These are phyloP conservation scores for Campoletis raptor DNA, from an alignment of 2,888 invertebrate species.

Conservation along the genomic window DNA sequence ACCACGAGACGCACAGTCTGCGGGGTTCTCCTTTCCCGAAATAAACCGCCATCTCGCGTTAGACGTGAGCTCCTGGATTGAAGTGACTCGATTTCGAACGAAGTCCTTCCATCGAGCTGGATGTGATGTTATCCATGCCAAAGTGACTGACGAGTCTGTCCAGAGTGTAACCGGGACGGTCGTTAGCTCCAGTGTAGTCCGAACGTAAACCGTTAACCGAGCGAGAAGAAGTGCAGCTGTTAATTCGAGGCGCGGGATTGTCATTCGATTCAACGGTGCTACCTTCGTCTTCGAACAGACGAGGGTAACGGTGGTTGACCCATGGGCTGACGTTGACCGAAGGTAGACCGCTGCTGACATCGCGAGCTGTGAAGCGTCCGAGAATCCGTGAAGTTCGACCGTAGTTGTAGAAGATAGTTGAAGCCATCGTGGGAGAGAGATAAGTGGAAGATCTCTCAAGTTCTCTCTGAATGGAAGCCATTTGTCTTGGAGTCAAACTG, in stretches of 20 bases:
- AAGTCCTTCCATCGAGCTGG: slow-evolving; percentile 69
- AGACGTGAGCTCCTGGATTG: slow-evolving; percentile 62
- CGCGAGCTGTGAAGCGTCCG: slow-evolving; percentile 29
- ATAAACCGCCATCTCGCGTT: slow-evolving; percentile 37
- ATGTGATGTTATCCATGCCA: slow-evolving; percentile 68
- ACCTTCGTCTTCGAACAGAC: slow-evolving; percentile 36
- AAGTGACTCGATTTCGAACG: slow-evolving; percentile 73
- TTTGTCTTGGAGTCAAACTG: background rate
- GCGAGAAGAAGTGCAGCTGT: slow-evolving; percentile 52
- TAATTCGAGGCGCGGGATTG: slow-evolving; percentile 63
- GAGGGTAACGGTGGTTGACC: background rate
- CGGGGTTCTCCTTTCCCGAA: slow-evolving; percentile 50
- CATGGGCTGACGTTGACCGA: background rate
- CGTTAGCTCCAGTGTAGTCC: background rate
- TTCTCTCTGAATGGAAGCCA: background rate
- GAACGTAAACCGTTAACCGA: slow-evolving; percentile 40
- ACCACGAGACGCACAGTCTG: slow-evolving; percentile 52
- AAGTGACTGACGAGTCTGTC: slow-evolving; percentile 60
- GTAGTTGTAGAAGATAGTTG: background rate
- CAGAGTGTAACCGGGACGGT: slow-evolving; percentile 22
- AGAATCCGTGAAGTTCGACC: slow-evolving; percentile 29
- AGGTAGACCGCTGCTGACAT: background rate
- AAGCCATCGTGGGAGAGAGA: slow-evolving; percentile 12
- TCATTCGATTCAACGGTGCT: slow-evolving; percentile 59
- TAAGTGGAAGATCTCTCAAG: background rate